These are phyloP conservation scores for Encarsia formosa DNA, from an alignment of 2,888 invertebrate species.

Conservation along the genomic window DNA sequence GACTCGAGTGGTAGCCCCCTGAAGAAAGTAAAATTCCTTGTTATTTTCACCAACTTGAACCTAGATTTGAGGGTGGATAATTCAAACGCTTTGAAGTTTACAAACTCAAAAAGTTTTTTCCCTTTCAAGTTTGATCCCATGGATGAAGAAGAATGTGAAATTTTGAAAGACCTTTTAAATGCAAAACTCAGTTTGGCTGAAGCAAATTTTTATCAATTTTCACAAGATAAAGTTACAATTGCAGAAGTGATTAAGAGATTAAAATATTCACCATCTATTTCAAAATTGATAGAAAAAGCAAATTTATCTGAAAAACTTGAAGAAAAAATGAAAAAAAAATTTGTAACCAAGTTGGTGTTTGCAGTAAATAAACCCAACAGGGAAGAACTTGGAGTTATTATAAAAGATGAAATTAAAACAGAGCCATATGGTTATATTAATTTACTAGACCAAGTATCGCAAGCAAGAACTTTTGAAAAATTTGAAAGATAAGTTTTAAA, in stretches of 20 bases:
- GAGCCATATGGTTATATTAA: slow-evolving; percentile 29
- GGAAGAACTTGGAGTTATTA: slow-evolving; percentile 32
- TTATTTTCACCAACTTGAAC: slow-evolving; percentile 34
- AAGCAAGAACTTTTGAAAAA: slow-evolving; percentile 23
- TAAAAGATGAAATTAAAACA: slow-evolving; percentile 34
- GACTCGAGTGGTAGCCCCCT: slow-evolving; percentile 25
- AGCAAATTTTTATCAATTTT: slow-evolving; percentile 31
- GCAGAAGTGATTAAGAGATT: slow-evolving; percentile 33
- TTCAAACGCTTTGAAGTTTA: slow-evolving; percentile 29
- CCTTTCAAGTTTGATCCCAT: slow-evolving; percentile 17
- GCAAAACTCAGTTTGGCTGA: neutral
- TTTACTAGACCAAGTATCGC: slow-evolving; percentile 30
- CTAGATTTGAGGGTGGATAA: slow-evolving; percentile 32
- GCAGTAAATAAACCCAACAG: slow-evolving; percentile 28
- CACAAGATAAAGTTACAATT: slow-evolving; percentile 30
- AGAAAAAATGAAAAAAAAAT: slow-evolving; percentile 32
- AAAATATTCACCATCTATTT: slow-evolving; percentile 31
- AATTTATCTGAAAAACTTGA: slow-evolving; percentile 24
- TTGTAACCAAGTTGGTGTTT: slow-evolving; percentile 33
- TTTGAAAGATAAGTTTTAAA: slow-evolving; percentile 7
- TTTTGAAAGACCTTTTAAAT: slow-evolving; percentile 13
- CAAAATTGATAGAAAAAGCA: slow-evolving; percentile 31
- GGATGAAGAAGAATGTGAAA: neutral
- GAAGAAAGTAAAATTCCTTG: too few relatives aligned
- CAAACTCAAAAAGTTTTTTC: slow-evolving; percentile 15